Conservation (phyloP, 1,140 invertebrate genomes). For the Apis dorsata region DNA sequence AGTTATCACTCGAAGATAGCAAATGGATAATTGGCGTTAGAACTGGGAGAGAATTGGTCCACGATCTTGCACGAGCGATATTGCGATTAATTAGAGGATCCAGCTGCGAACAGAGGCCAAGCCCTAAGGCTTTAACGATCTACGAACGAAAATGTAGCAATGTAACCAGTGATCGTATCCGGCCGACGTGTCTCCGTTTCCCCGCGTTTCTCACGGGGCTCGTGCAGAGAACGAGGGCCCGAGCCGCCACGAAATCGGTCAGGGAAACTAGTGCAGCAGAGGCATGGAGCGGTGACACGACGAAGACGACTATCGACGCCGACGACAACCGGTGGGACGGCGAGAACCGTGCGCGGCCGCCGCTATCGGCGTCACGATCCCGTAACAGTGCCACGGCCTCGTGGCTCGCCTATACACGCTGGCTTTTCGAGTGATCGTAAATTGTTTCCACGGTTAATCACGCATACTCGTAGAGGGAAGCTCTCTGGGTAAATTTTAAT, state of each 20-base stretch:
- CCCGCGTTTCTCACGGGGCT: constrained; percentile 55
- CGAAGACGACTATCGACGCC: constrained; percentile 42
- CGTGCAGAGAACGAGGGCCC: constrained; percentile 8
- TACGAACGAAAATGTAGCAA: constrained; percentile 43
- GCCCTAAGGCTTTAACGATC: constrained; percentile 37
- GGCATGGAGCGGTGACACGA: constrained; percentile 58
- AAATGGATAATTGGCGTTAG: too few relatives aligned
- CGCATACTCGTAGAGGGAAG: too few relatives aligned
- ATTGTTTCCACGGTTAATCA: not conserved
- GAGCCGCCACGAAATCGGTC: constrained; percentile 58
- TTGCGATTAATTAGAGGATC: constrained; percentile 54
- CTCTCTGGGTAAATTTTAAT: too few relatives aligned
- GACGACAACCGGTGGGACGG: constrained; percentile 35
- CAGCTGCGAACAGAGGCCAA: constrained; percentile 6
- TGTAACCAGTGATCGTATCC: constrained; percentile 35
- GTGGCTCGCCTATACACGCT: constrained; percentile 43
- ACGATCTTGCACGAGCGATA: not conserved
- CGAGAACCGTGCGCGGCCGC: constrained; percentile 47
- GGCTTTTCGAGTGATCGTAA: not conserved
- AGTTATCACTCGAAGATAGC: too few relatives aligned
- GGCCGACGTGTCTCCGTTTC: constrained; percentile 43
- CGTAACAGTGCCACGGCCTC: constrained; percentile 58
- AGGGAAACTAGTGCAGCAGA: constrained; percentile 62
- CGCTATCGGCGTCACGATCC: constrained; percentile 62
- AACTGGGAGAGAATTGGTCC: too few relatives aligned